Percentiles rank a stretch among this genome's conserved stretches.
Evolutionary conservation across 2,888 invertebrate species (phyloP).

Genomic region (Marronus borbonicus): DNA sequence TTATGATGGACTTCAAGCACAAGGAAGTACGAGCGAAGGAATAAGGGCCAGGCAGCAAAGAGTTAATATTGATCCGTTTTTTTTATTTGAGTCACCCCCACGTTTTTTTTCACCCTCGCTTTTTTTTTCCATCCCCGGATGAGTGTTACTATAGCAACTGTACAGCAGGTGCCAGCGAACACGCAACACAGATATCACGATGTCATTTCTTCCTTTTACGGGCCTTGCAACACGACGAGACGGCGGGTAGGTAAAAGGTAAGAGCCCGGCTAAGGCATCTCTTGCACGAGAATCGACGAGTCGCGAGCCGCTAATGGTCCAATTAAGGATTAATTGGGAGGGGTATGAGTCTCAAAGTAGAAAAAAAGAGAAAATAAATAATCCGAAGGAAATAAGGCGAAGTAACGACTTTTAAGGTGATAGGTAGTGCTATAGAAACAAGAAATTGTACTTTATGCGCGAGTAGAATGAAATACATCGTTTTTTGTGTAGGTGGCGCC

Average conservation of each 20-base stretch:
- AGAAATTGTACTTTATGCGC: no score
- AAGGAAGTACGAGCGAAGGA: constrained; percentile 1
- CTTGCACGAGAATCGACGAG: background rate
- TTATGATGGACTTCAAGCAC: background rate
- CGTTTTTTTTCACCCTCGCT: constrained; percentile 75
- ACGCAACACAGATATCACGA: constrained; percentile 70
- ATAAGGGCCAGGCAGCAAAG: constrained; percentile 71
- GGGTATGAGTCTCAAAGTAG: background rate
- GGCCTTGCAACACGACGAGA: constrained; percentile 4
- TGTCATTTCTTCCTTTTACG: constrained; percentile 53
- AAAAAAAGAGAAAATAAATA: background rate
- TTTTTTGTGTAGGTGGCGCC: no score
- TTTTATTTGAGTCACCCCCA: constrained; percentile 78
- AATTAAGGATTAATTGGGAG: constrained; percentile 14
- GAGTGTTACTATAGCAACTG: constrained; percentile 79
- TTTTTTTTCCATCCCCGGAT: constrained; percentile 73
- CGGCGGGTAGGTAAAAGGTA: background rate
- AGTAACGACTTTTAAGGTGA: no score
- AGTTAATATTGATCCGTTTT: constrained; percentile 80
- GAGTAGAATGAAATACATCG: no score
- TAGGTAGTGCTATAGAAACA: no score
- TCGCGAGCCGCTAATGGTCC: constrained; percentile 13
- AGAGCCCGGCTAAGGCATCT: background rate
- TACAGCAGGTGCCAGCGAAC: constrained; percentile 72
- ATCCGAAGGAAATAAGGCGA: no score